phyloP scores from a whole-genome alignment of 2,888 invertebrate genomes.

The Prenolepis imparis region DNA sequence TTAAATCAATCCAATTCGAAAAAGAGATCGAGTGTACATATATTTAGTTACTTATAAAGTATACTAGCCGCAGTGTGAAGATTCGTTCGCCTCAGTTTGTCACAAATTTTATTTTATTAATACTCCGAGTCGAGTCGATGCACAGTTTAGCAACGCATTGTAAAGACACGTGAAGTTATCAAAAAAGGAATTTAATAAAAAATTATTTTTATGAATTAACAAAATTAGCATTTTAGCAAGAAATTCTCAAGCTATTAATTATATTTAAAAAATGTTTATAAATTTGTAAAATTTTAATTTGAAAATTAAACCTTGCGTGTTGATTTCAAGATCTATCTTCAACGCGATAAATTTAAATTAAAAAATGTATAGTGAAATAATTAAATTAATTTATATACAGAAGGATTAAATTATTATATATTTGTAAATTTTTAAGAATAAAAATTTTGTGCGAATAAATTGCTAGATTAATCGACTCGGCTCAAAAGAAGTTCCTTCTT shows the following conservation, averaged over 20 bases:
- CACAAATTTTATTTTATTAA: slow-evolving; percentile 82
- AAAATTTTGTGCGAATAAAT: neutral
- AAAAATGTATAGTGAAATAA: neutral
- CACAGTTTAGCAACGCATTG: slow-evolving; percentile 39
- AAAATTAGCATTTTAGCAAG: neutral
- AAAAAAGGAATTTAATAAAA: neutral
- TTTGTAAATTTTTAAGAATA: neutral
- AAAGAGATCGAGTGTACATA: neutral
- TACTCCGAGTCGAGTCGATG: slow-evolving; percentile 73
- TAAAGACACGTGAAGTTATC: neutral
- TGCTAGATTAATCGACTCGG: slow-evolving; percentile 74
- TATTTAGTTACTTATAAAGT: slow-evolving; percentile 50
- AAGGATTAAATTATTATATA: neutral
- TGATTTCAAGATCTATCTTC: neutral
- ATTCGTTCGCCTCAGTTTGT: slow-evolving; percentile 84
- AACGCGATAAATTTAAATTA: neutral
- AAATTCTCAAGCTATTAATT: neutral
- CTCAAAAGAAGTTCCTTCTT: slow-evolving; percentile 76
- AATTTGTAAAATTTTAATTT: neutral
- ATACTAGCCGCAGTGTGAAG: slow-evolving; percentile 83
- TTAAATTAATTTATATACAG: neutral
- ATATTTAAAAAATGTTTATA: neutral
- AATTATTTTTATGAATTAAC: neutral
- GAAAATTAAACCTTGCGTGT: neutral
- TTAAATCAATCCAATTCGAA: neutral